Conservation (phyloP, 2,113 vertebrate genomes). For the Microtus oregoni region DNA sequence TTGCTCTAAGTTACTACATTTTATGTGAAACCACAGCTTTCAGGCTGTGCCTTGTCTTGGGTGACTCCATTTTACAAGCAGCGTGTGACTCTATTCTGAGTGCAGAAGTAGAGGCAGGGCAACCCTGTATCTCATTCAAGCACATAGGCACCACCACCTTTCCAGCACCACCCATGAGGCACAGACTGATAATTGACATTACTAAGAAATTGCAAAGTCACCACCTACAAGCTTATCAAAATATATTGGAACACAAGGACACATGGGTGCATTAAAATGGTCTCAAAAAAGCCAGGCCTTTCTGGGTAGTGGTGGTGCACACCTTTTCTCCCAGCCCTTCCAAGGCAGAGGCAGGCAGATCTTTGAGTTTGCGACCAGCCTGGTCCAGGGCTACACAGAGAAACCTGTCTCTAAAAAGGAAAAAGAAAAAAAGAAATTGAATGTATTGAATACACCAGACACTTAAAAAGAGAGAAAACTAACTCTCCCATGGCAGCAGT, state of each 20-base stretch:
- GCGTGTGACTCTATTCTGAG: neutral
- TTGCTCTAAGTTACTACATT: neutral
- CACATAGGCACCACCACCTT: neutral
- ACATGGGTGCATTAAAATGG: neutral
- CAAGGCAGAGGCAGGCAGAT: neutral
- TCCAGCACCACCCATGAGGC: neutral
- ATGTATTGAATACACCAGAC: neutral
- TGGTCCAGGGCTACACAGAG: neutral
- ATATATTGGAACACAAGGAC: neutral
- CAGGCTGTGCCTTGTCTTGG: neutral
- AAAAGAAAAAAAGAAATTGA: neutral
- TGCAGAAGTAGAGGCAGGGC: neutral
- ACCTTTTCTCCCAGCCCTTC: neutral
- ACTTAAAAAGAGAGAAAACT: neutral
- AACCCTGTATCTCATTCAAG: neutral
- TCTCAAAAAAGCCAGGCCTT: neutral
- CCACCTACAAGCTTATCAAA: neutral
- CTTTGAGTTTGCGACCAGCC: neutral
- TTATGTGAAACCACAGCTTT: neutral
- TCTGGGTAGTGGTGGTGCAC: neutral
- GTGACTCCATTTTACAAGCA: neutral
- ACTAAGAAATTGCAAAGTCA: neutral
- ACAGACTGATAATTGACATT: conserved; percentile 16
- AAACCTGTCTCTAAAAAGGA: neutral
- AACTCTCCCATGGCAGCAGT: neutral